Evolutionary conservation across 2,888 invertebrate genomes (phyloP).

Genomic region (Chelonus formosanus): DNA sequence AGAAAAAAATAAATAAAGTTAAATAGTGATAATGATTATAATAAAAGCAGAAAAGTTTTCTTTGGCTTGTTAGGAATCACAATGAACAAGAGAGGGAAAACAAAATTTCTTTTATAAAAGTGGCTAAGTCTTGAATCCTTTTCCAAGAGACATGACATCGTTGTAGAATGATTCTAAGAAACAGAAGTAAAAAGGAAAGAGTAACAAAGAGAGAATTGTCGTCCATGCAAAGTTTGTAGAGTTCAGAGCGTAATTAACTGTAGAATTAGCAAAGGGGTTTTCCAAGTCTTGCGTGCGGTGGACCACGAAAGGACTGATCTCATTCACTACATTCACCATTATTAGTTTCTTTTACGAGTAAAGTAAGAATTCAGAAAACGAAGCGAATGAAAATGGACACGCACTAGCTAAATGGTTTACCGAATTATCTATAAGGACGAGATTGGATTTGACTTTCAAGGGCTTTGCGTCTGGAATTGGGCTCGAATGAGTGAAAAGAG

Average conservation of each 20-base stretch:
- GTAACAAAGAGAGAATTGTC: background rate
- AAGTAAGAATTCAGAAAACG: slow-evolving; percentile 50
- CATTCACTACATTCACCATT: slow-evolving; percentile 11
- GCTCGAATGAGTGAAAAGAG: too few species aligned
- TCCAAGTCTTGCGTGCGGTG: slow-evolving; percentile 50
- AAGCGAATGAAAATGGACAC: slow-evolving; percentile 53
- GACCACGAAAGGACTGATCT: slow-evolving; percentile 44
- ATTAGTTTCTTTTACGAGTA: slow-evolving; percentile 25
- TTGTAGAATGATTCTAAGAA: slow-evolving; percentile 21
- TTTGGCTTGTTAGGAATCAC: background rate
- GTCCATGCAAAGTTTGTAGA: slow-evolving; percentile 37
- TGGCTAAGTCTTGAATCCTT: slow-evolving; percentile 7
- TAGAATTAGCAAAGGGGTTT: slow-evolving; percentile 56
- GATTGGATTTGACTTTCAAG: slow-evolving; percentile 56
- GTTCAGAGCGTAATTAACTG: slow-evolving; percentile 54
- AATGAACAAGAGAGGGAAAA: slow-evolving; percentile 12
- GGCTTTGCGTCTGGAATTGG: slow-evolving; percentile 33
- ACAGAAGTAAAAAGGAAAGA: slow-evolving; percentile 29
- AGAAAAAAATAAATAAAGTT: too few species aligned
- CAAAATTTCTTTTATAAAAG: slow-evolving; percentile 7
- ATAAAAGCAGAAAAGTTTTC: slow-evolving; percentile 9
- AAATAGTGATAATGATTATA: too few species aligned
- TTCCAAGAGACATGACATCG: slow-evolving; percentile 9
- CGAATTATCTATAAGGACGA: slow-evolving; percentile 49
- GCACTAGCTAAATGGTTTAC: slow-evolving; percentile 54